Evolutionary conservation across 2,113 vertebrate species (phyloP).

Genomic region (Mustela nigripes): DNA sequence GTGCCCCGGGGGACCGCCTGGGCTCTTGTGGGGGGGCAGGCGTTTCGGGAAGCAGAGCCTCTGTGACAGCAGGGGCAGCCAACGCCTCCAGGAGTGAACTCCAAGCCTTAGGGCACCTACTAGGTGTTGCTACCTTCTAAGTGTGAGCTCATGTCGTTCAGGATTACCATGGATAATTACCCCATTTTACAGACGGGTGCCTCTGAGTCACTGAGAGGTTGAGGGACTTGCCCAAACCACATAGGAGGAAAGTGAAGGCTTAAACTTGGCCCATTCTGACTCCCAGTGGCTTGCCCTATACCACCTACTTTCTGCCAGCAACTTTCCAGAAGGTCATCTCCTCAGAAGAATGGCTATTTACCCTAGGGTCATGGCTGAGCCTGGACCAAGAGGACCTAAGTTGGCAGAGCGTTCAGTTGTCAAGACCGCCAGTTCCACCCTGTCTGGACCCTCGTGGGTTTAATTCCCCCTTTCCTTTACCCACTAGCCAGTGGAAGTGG

Average conservation of each 20-base stretch:
- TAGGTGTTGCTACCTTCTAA: rapidly evolving
- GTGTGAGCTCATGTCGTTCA: rapidly evolving
- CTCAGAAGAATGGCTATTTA: not conserved
- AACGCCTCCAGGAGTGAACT: too few species aligned
- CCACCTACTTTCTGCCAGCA: not conserved
- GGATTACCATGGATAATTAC: too few species aligned
- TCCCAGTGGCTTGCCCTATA: not conserved
- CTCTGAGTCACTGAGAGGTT: not conserved
- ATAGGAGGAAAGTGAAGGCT: not conserved
- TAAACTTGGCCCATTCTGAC: not conserved
- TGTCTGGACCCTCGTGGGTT: not conserved
- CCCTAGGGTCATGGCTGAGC: not conserved
- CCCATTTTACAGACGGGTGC: not conserved
- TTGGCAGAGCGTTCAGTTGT: not conserved
- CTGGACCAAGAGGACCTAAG: not conserved
- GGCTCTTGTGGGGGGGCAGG: not conserved
- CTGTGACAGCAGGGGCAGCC: not conserved
- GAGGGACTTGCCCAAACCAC: not conserved
- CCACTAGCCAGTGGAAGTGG: not conserved
- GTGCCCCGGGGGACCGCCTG: rapidly evolving
- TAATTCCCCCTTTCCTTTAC: not conserved
- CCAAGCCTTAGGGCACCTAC: not conserved
- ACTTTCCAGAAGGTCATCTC: conserved; percentile 42
- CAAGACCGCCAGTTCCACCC: too few species aligned
- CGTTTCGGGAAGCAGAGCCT: not conserved